These are phyloP conservation scores for Melanargia galathea DNA, from an alignment of 2,888 invertebrate genomes.

Conservation along the genomic window DNA sequence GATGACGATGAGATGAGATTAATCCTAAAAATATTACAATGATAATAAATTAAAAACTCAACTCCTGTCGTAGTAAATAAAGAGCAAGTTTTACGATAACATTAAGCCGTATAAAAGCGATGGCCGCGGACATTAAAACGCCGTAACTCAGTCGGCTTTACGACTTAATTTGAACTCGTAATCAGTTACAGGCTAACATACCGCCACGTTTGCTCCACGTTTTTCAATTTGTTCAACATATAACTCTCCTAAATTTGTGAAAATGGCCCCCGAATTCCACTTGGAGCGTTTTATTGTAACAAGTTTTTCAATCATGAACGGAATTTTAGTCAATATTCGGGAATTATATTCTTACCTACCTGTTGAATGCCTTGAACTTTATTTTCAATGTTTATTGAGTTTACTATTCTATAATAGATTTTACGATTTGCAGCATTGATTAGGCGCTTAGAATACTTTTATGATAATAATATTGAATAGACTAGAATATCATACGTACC, in stretches of 20 bases:
- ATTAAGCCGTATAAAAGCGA: constrained; percentile 31
- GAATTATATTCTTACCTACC: constrained; percentile 26
- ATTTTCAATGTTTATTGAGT: constrained; percentile 2
- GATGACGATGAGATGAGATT: neutral
- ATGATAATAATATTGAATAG: too few species aligned
- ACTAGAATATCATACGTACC: too few species aligned
- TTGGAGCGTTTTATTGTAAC: constrained; percentile 39
- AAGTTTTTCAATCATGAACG: constrained; percentile 41
- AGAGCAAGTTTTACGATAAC: constrained; percentile 32
- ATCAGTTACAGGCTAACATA: constrained; percentile 62
- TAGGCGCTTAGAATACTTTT: neutral
- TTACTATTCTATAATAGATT: neutral
- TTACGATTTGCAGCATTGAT: neutral
- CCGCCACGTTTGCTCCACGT: constrained; percentile 42
- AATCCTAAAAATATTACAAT: neutral
- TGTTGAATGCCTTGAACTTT: constrained; percentile 30
- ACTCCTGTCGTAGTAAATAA: constrained; percentile 26
- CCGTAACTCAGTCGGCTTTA: constrained; percentile 74
- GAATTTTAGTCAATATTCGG: constrained; percentile 35
- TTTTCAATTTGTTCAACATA: constrained; percentile 45
- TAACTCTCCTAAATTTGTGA: constrained; percentile 44
- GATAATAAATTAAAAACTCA: constrained; percentile 15
- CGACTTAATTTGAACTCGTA: constrained; percentile 78
- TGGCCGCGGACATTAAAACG: constrained; percentile 53
- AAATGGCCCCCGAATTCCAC: constrained; percentile 34